Evolutionary conservation across 2,113 vertebrate genomes (phyloP), one percentile per base, ranked within the genome.

Genomic region (Aspidoscelis tigris): DNA sequence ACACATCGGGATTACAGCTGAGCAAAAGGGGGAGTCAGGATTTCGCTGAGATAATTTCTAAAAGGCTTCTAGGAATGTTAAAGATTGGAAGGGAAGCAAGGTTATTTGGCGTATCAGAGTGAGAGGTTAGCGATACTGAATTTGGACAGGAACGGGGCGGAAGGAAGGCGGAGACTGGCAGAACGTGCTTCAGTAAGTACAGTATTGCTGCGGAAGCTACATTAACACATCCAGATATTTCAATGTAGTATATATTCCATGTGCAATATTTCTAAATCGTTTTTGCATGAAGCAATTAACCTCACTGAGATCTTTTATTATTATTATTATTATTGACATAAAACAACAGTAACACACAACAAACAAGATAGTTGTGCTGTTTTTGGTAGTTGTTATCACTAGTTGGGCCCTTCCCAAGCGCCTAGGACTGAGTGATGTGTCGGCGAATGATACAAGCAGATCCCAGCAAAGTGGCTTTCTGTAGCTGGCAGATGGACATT

Each of bases 31-130:
- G 68, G 44, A 66, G 82, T 84, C 76, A 44, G 76, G 73, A 53
- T 86, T 69, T n/a, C 86, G 16, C 44, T 82, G 71, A 89, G 79
- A 39, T 71, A n/a, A 86, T 81, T 9, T 68, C 66, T 82, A 69
- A 85, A 65, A 0, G 3, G 0, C 0, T 84, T 87, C 26, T 84
- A 39, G 77, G 83, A 91, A 79, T 7, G 82, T 47, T 1, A 64
- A 9, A 75, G 2, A 77, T 88, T 86, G 88, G 78, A 85, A 80
- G 33, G 76, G 24, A 78, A 21, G 50, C 2, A 80, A 22, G 61
- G 47, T 1, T 21, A 18, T 44, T 85, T 53, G 78, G 78, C 44
- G 47, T 50, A 75, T 44, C 20, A 33, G 64, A 75, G 66, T 55
- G 33, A 5, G 66, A 7, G 21, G 1, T 24, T 85, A 65, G 24